These are phyloP conservation scores for Xestoiulus laeticollis DNA, from an alignment of 2,888 invertebrate genomes.

Conservation along the genomic window DNA sequence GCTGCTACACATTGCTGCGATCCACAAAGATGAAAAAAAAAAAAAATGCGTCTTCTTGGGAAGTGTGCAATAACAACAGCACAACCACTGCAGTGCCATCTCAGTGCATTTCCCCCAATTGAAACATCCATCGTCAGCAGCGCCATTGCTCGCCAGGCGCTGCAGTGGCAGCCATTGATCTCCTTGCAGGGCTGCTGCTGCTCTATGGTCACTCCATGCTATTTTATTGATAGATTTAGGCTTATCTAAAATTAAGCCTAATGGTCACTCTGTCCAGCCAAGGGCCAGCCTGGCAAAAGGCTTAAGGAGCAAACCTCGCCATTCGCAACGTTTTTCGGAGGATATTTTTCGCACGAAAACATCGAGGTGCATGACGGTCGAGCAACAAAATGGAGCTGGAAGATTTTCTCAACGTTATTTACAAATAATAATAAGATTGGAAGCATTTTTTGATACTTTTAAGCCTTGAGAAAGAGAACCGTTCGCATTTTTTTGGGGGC, in stretches of 20 bases:
- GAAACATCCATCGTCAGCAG: slow-evolving; percentile 20
- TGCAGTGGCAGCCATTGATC: slow-evolving; percentile 41
- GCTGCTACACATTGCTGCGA: not conserved
- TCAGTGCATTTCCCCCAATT: slow-evolving; percentile 30
- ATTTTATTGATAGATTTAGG: slow-evolving; percentile 50
- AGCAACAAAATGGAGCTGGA: not conserved
- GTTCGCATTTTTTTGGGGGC: not conserved
- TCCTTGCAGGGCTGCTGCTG: slow-evolving; percentile 44
- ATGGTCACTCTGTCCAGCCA: slow-evolving; percentile 47
- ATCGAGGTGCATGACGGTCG: slow-evolving; percentile 31
- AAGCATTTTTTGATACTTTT: not conserved
- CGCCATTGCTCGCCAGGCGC: slow-evolving; percentile 34
- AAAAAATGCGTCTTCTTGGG: not conserved
- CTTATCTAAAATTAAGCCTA: slow-evolving; percentile 48
- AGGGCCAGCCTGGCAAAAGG: not conserved
- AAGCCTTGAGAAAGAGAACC: not conserved
- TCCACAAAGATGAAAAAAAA: not conserved
- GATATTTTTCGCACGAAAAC: not conserved
- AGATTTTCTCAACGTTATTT: slow-evolving; percentile 24
- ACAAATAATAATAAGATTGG: slow-evolving; percentile 45
- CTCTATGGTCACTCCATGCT: slow-evolving; percentile 47
- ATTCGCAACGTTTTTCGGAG: not conserved
- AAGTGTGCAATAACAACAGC: slow-evolving; percentile 1
- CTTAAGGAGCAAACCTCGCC: not conserved
- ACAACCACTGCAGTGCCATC: slow-evolving; percentile 24